Conservation (phyloP, 2,888 invertebrate species). For the Agrochola lota region DNA sequence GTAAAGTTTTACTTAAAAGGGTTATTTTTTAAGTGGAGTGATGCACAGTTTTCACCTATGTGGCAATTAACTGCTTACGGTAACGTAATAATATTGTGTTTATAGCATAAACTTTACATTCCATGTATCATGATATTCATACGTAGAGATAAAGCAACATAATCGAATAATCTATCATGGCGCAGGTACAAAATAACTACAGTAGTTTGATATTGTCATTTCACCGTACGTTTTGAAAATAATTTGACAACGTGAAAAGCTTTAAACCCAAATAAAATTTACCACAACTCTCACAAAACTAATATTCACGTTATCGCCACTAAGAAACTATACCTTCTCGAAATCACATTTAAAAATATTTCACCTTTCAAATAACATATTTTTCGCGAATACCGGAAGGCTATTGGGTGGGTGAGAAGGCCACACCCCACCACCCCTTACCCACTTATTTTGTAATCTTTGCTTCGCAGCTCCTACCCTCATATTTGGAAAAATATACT, state of each 20-base stretch:
- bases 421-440: conserved; percentile 28
- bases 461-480: conserved; percentile 67
- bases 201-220: background rate
- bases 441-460: conserved; percentile 71
- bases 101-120: background rate
- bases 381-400: conserved; percentile 52
- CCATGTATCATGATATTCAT: background rate
- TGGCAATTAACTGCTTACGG: background rate
- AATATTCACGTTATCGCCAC: conserved; percentile 17
- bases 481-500: conserved; percentile 69
- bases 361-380: conserved; percentile 65
- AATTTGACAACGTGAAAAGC: background rate
- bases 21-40: conserved; percentile 34
- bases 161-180: background rate
- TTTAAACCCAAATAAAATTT: background rate
- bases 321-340: conserved; percentile 36
- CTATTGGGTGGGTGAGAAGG: conserved; percentile 34
- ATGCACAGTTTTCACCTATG: background rate
- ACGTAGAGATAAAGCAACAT: no score
- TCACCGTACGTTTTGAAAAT: background rate
- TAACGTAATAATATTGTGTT: background rate
- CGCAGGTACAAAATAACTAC: background rate
- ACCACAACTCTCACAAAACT: background rate
- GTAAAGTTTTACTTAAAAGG: conserved; percentile 41
- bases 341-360: conserved; percentile 62